Conservation (phyloP, 2,888 invertebrate genomes). For the Zaprionus bogoriensis region DNA sequence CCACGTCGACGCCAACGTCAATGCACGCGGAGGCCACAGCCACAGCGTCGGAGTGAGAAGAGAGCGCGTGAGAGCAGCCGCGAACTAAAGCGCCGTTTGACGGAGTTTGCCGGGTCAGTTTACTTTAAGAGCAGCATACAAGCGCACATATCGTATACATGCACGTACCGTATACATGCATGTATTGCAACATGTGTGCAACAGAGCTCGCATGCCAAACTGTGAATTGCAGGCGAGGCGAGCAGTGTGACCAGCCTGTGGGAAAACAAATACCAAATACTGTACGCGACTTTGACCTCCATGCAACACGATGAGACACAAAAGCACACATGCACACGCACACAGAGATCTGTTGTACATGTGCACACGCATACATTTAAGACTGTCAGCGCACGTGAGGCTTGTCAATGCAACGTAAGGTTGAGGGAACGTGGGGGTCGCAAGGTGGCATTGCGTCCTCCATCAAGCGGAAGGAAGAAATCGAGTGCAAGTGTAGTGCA, state of each 20-base stretch:
- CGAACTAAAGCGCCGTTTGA: conserved; percentile 50
- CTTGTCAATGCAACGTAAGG: conserved; percentile 52
- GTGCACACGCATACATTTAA: background rate
- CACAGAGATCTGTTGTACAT: too few relatives aligned
- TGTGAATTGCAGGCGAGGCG: too few relatives aligned
- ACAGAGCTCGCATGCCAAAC: conserved; percentile 20
- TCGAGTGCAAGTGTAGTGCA: conserved; percentile 30
- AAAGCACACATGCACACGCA: conserved; percentile 5
- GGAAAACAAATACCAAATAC: conserved; percentile 37
- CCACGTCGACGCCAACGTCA: conserved; percentile 19
- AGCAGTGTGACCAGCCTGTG: conserved; percentile 28
- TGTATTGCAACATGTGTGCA: conserved; percentile 30
- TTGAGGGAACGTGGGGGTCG: background rate
- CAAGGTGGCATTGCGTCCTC: conserved; percentile 11
- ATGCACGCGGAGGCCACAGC: conserved; percentile 61
- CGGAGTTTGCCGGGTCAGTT: conserved; percentile 69
- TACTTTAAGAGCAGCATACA: conserved; percentile 15
- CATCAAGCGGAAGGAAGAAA: conserved; percentile 57
- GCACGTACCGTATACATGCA: background rate
- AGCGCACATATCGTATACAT: background rate
- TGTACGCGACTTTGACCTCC: conserved; percentile 65
- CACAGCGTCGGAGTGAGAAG: conserved; percentile 10
- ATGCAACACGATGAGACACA: conserved; percentile 29
- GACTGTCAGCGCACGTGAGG: conserved; percentile 64
- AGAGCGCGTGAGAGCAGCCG: conserved; percentile 21